Conservation (phyloP, 2,888 invertebrate genomes). For the Caenorhabditis becei region DNA sequence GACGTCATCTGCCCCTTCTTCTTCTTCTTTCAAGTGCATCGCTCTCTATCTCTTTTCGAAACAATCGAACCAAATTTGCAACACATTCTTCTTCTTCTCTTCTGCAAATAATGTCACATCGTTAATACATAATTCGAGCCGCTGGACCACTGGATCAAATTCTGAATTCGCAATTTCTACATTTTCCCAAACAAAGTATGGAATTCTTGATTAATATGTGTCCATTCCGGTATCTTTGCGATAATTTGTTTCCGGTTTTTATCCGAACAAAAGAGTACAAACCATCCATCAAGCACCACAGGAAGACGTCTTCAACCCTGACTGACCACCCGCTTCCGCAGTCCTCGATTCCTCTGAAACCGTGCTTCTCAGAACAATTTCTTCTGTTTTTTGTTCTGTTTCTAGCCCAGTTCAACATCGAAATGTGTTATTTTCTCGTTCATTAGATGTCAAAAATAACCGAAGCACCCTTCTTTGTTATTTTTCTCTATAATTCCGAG, state of each 20-base stretch:
- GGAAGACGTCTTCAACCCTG: slow-evolving; percentile 39
- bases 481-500: slow-evolving; percentile 23
- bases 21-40: background rate
- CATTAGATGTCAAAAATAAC: slow-evolving; percentile 30
- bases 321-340: background rate
- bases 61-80: slow-evolving; percentile 10
- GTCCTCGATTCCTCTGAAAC: background rate
- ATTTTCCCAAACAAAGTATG: background rate
- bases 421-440: slow-evolving; percentile 9
- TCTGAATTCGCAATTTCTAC: background rate
- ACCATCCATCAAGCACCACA: slow-evolving; percentile 24
- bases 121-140: slow-evolving; percentile 4
- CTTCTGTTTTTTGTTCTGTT: slow-evolving; percentile 7
- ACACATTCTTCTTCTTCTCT: background rate
- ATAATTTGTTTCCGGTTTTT: background rate
- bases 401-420: background rate
- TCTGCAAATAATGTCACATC: slow-evolving; percentile 11
- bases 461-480: slow-evolving; percentile 11
- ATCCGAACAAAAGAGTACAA: background rate
- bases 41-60: background rate
- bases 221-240: too few relatives aligned
- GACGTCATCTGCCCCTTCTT: background rate
- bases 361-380: too few relatives aligned
- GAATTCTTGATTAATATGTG: slow-evolving; percentile 1
- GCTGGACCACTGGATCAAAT: background rate